phyloP scores from a whole-genome alignment of 2,797 vertebrate genomes.

The Cyclopterus lumpus region DNA sequence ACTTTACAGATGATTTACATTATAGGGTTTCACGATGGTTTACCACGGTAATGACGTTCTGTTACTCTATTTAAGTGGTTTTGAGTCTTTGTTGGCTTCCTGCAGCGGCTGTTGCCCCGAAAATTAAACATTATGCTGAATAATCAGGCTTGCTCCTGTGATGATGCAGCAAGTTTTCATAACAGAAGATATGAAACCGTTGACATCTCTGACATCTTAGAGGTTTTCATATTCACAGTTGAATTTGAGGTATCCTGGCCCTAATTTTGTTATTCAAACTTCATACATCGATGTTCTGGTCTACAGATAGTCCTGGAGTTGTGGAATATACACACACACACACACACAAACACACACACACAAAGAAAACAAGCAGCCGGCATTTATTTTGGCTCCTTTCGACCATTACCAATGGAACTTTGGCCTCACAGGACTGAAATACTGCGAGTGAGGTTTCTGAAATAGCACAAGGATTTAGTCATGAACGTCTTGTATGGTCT shows the following conservation, averaged over 20 bases:
- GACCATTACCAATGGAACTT: constrained; percentile 73
- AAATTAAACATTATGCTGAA: constrained; percentile 56
- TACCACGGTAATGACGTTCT: constrained; percentile 62
- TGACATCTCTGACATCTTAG: constrained; percentile 25
- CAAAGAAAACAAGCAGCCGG: constrained; percentile 77
- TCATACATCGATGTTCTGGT: constrained; percentile 49
- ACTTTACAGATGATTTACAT: constrained; percentile 60
- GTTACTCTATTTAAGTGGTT: constrained; percentile 62
- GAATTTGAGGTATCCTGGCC: constrained; percentile 33
- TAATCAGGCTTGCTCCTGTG: constrained; percentile 43
- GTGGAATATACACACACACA: constrained; percentile 18
- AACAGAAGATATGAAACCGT: constrained; percentile 32
- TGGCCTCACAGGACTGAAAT: constrained; percentile 66
- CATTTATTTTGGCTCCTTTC: constrained; percentile 78
- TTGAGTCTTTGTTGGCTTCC: constrained; percentile 51
- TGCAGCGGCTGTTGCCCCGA: constrained; percentile 26
- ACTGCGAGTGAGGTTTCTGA: constrained; percentile 71
- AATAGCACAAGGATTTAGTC: constrained; percentile 77
- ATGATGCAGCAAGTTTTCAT: constrained; percentile 50
- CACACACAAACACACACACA: constrained; percentile 33
- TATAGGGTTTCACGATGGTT: constrained; percentile 54
- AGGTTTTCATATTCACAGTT: constrained; percentile 36
- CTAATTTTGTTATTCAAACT: constrained; percentile 39
- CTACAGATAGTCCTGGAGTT: constrained; percentile 24
- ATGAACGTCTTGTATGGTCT: constrained; percentile 63